Evolutionary conservation across 1,140 invertebrate genomes (phyloP).

Genomic region (Zelostemma sp.): DNA sequence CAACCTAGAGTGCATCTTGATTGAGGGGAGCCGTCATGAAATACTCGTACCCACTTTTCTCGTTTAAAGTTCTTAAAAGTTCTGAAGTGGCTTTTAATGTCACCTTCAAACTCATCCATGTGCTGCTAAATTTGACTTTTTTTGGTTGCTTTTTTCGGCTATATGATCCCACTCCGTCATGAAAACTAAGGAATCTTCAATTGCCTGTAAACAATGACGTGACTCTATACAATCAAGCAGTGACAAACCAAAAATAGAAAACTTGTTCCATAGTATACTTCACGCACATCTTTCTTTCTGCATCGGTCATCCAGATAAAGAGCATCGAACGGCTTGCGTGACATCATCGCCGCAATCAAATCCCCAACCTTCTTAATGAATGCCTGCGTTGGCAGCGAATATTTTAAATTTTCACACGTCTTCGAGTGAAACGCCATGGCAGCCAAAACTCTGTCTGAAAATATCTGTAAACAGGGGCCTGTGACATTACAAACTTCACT

Average conservation of each 20-base stretch:
- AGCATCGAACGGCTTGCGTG: background rate
- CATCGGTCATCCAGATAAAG: background rate
- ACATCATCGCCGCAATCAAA: background rate
- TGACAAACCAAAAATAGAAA: no score
- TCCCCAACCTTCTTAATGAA: background rate
- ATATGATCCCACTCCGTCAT: background rate
- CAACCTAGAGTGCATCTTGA: background rate
- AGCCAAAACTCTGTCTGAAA: background rate
- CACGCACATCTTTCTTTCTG: background rate
- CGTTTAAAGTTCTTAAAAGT: background rate
- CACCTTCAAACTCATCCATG: background rate
- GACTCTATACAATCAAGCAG: no score
- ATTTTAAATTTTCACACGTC: background rate
- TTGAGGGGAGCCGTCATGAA: background rate
- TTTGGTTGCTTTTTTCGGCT: background rate
- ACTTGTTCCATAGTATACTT: no score
- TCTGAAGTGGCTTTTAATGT: background rate
- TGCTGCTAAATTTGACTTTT: background rate
- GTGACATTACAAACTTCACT: no score
- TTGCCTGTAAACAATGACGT: background rate
- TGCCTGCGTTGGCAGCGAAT: background rate
- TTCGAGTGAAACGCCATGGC: background rate
- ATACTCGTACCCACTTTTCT: background rate
- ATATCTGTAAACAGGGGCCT: background rate
- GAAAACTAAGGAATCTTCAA: background rate